Base-by-base conservation (phyloP, 2,888 invertebrate genomes). In the Watsonalla binaria region DNA sequence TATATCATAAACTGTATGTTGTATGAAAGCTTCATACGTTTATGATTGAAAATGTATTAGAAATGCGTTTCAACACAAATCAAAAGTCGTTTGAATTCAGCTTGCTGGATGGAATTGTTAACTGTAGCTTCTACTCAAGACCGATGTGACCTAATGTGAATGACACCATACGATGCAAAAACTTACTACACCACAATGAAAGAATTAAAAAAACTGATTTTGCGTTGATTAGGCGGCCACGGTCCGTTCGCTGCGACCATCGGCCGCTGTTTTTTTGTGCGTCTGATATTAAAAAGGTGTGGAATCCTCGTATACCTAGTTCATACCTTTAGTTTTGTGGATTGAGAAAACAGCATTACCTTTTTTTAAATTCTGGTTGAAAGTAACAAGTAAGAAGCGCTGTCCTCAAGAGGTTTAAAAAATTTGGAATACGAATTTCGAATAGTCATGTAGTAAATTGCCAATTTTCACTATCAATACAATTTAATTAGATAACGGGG, bases 111-210 rank as follows among this genome's bases (percentile, higher is more conserved):
- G 2, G 42, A 5, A 42, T 42, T 42, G 42, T 11, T 42, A 42
- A 37, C 37, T 37, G 37, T 37, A 7, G 37, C 47, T 49, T 57
- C 59, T 55, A 37, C 37, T 8, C 37, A 37, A 60, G 59, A 60
- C 59, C 58, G 61, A 52, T 55, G 57, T 64, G 60, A 63, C 53
- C 63, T 62, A 68, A 64, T 82, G 86, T 86, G 80, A 86, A 86
- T 81, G 86, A 86, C 85, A 83, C 74, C 75, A 64, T 66, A 54
- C 56, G 51, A 59, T 62, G 72, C 74, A 84, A 86, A 86, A 85
- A 84, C 72, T 61, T 59, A 66, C 63, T 70, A 74, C 70, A 76
- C 37, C 37, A 71, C 67, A 70, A 58, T 80, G 77, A 74, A 67
- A 70, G 70, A 70, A 74, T 75, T 78, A 74, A 80, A 77, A 67